A percentile compares a stretch with the other conserved stretches of the same genome.
Evolutionary conservation across 2,797 vertebrate species (phyloP).

Genomic region (Sebastes minor): DNA sequence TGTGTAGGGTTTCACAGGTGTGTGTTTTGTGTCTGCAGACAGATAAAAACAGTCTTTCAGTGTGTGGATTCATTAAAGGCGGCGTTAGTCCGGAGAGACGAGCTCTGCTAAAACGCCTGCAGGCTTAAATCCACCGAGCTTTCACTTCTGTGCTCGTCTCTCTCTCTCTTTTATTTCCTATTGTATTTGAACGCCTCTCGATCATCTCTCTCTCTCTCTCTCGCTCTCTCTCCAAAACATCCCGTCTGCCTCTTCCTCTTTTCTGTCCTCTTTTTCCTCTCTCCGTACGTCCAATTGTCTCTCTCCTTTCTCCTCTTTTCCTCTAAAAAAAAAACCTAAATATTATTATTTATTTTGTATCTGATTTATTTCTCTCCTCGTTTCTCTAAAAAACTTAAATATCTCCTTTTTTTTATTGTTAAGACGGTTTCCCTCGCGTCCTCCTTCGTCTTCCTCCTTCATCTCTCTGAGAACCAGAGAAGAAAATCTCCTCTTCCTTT

Average conservation of each 20-base stretch:
- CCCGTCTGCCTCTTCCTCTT: neutral
- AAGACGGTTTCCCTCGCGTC: neutral
- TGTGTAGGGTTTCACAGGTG: slow-evolving; percentile 29
- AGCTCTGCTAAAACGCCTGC: slow-evolving; percentile 64
- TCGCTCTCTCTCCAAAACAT: no score
- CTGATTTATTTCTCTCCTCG: no score
- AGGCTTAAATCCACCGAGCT: slow-evolving; percentile 64
- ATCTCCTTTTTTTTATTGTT: neutral
- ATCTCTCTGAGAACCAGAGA: neutral
- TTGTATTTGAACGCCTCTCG: neutral
- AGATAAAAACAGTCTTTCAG: slow-evolving; percentile 16
- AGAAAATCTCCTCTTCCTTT: neutral
- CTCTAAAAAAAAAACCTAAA: neutral
- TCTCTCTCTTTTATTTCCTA: neutral
- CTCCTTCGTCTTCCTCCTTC: neutral
- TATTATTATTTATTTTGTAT: neutral
- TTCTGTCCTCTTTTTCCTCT: neutral
- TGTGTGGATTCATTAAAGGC: slow-evolving; percentile 62
- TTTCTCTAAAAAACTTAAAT: neutral
- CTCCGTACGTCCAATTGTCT: neutral
- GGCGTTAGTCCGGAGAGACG: slow-evolving; percentile 48
- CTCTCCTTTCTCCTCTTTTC: neutral
- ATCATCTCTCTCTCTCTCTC: slow-evolving; percentile 22
- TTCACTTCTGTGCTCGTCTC: slow-evolving; percentile 13
- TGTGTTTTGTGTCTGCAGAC: slow-evolving; percentile 20